Conservation (phyloP, 2,888 invertebrate species). For the Dermolepida albohirtum region DNA sequence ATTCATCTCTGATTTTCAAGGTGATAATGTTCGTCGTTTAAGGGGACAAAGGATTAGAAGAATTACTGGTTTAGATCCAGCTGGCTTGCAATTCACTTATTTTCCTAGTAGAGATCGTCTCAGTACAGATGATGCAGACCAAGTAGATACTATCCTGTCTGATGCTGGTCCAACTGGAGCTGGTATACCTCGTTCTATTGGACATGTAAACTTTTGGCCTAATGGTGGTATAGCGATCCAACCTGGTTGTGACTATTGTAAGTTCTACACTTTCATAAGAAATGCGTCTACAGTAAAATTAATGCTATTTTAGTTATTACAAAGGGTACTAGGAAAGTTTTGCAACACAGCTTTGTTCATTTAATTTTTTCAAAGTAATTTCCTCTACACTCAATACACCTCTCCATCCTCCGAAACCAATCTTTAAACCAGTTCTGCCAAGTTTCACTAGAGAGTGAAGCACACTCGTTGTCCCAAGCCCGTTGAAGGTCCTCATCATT, state of each 20-base stretch:
- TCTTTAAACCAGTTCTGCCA: too few species aligned
- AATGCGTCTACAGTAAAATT: too few species aligned
- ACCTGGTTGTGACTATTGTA: constrained; percentile 69
- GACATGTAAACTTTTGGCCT: constrained; percentile 81
- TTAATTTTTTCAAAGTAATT: too few species aligned
- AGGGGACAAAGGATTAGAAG: constrained; percentile 24
- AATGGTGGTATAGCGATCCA: constrained; percentile 77
- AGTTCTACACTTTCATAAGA: neutral
- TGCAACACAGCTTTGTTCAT: too few species aligned
- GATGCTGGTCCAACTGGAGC: constrained; percentile 78
- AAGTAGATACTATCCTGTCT: constrained; percentile 77
- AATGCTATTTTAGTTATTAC: too few species aligned
- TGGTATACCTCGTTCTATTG: constrained; percentile 69
- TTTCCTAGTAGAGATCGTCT: constrained; percentile 67
- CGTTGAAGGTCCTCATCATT: too few species aligned
- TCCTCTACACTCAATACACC: too few species aligned
- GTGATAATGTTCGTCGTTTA: constrained; percentile 28
- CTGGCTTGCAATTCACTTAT: constrained; percentile 70
- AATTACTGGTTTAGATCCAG: constrained; percentile 69
- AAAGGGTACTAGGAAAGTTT: too few species aligned
- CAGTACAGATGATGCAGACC: constrained; percentile 69
- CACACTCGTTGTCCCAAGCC: too few species aligned
- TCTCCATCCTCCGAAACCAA: too few species aligned
- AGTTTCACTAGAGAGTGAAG: too few species aligned
- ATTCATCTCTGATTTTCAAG: constrained; percentile 5